Base-by-base conservation (phyloP, 2,888 invertebrate genomes). In the Alloplasta piceator region DNA sequence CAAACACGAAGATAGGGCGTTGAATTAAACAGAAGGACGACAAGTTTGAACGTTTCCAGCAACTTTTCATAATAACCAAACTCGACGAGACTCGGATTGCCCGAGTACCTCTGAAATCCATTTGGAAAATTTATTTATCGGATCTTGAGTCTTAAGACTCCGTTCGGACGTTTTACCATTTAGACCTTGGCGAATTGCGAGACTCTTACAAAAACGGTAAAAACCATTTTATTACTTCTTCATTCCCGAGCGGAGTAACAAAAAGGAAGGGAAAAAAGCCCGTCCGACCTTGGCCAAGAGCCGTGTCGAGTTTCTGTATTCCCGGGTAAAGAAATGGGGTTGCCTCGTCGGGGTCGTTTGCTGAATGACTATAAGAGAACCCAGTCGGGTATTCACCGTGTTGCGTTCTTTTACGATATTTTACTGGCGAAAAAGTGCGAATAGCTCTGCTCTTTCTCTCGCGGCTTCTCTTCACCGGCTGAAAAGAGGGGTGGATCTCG, bases 21-120 rank as follows among this genome's bases (percentile, higher is more conserved):
- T 89, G 89, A 89, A 90, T 90, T 90, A 89, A 89, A 87, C 89
- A 88, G 86, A 86, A 85, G 88, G 85, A 82, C 85, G 89, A 90
- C 89, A 89, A 90, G 87, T 88, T 89, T 84, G 86, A 87, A 87
- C 86, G 87, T 87, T 88, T 87, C 87, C 86, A 86, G 14, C 87
- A 89, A 89, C 87, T 87, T 87, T 85, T 70, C 84, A 5, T 16
- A 43, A 71, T 64, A 16, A 63, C 12, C 26, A 26, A 26, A 26
- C 26, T 26, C 26, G 1, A 26, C 1, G 1, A 26, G 26, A 26
- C n/a, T n/a, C n/a, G n/a, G n/a, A n/a, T n/a, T n/a, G n/a, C n/a
- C n/a, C n/a, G n/a, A n/a, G n/a, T 26, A 26, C 26, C 3, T 26
- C 3, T 26, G 26, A 26, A 26, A 26, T 26, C 26, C 26, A 26